Conservation (phyloP, 2,113 vertebrate species). For the Pelmatolapia mariae region DNA sequence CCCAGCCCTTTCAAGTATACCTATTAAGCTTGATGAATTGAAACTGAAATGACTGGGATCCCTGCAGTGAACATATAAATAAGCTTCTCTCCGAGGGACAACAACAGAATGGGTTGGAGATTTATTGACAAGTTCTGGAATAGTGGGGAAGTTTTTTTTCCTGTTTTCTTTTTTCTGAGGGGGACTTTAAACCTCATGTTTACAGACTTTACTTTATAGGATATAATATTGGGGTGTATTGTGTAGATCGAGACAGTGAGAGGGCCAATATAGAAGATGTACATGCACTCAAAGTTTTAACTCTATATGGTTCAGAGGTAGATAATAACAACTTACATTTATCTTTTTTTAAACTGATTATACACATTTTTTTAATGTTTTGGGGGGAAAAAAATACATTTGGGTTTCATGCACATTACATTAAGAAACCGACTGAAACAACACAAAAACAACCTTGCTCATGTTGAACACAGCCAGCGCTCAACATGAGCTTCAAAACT, state of each 20-base stretch:
- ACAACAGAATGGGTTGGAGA: constrained; percentile 4
- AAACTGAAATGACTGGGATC: constrained; percentile 38
- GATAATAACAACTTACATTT: neutral
- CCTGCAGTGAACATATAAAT: constrained; percentile 29
- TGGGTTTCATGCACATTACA: neutral
- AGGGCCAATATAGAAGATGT: neutral
- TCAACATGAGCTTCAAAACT: neutral
- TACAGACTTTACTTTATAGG: neutral
- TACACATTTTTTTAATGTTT: neutral
- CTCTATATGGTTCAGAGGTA: neutral
- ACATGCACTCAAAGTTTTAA: neutral
- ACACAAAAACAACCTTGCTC: neutral
- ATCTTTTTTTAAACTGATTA: neutral
- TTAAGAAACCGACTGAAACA: neutral
- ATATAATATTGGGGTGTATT: neutral
- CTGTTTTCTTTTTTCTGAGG: neutral
- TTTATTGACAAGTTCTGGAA: constrained; percentile 31
- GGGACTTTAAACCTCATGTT: neutral
- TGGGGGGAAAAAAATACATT: accelerated
- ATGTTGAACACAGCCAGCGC: neutral
- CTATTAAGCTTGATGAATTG: constrained; percentile 46
- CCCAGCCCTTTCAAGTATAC: constrained; percentile 6
- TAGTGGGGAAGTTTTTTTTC: neutral
- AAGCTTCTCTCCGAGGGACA: neutral
- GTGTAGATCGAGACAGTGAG: neutral